Evolutionary conservation across 2,888 invertebrate species (phyloP).

Genomic region (Dasysyrphus tricinctus): DNA sequence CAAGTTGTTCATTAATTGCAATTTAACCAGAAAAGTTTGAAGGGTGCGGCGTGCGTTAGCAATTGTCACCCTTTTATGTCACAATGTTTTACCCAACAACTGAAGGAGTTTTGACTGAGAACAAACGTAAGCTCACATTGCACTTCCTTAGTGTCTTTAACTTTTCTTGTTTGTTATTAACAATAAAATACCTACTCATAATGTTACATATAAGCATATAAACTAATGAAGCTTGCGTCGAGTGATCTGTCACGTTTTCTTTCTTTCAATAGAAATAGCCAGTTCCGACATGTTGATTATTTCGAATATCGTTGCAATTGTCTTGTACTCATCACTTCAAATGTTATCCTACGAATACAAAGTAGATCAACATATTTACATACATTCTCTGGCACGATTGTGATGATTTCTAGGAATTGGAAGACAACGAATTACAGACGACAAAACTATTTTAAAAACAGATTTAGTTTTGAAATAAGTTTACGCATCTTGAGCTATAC

Average conservation of each 20-base stretch:
- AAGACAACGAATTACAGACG: too few species aligned
- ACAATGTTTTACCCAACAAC: not conserved
- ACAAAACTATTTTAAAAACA: too few species aligned
- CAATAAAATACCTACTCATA: not conserved
- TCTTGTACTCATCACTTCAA: slow-evolving; percentile 17
- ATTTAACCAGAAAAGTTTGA: not conserved
- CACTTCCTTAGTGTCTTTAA: not conserved
- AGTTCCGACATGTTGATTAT: slow-evolving; percentile 9
- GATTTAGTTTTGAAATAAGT: too few species aligned
- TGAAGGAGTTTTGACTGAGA: not conserved
- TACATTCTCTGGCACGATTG: too few species aligned
- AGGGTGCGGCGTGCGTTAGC: not conserved
- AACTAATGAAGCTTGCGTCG: slow-evolving; percentile 47
- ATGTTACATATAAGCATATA: not conserved
- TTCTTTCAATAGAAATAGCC: slow-evolving; percentile 48
- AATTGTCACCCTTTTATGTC: not conserved
- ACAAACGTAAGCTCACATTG: not conserved
- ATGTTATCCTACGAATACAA: slow-evolving; percentile 19
- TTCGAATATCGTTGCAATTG: slow-evolving; percentile 19
- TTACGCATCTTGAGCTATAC: too few species aligned
- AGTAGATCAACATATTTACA: not conserved
- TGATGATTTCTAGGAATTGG: too few species aligned
- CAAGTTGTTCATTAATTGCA: slow-evolving; percentile 62
- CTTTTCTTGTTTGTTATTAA: not conserved
- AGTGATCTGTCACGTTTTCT: slow-evolving; percentile 58